Conservation (phyloP, 2,888 invertebrate species). For the Sipha maydis region DNA sequence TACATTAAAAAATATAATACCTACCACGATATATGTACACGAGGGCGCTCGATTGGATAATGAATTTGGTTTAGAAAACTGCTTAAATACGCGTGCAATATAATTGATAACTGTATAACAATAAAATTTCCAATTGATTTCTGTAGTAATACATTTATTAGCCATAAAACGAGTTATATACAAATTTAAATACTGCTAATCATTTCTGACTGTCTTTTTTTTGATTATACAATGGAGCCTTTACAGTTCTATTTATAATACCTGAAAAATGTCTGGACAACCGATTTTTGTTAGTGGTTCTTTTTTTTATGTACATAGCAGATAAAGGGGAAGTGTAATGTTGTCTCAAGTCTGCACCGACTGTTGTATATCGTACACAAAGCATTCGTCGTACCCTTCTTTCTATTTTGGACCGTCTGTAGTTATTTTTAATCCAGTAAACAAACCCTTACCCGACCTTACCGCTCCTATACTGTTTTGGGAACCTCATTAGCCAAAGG, state of each 20-base stretch:
- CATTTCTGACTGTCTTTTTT: neutral
- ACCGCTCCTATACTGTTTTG: conserved; percentile 5
- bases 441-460: conserved; percentile 30
- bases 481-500: conserved; percentile 57
- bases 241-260: neutral
- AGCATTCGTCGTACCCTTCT: neutral
- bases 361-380: conserved; percentile 13
- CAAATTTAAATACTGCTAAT: neutral
- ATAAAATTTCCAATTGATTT: neutral
- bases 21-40: neutral
- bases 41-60: neutral
- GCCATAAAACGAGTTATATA: neutral
- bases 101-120: neutral
- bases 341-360: neutral
- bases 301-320: neutral
- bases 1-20: neutral
- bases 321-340: neutral
- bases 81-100: neutral
- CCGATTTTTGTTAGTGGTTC: conserved; percentile 9
- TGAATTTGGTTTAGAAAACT: neutral
- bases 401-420: conserved; percentile 6
- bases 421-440: conserved; percentile 53
- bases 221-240: neutral
- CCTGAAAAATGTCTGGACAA: neutral
- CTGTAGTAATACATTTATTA: neutral